Percentiles rank a stretch among this genome's conserved stretches.
Evolutionary conservation across 2,797 vertebrate genomes (phyloP).

Genomic region (Ceryle rudis): DNA sequence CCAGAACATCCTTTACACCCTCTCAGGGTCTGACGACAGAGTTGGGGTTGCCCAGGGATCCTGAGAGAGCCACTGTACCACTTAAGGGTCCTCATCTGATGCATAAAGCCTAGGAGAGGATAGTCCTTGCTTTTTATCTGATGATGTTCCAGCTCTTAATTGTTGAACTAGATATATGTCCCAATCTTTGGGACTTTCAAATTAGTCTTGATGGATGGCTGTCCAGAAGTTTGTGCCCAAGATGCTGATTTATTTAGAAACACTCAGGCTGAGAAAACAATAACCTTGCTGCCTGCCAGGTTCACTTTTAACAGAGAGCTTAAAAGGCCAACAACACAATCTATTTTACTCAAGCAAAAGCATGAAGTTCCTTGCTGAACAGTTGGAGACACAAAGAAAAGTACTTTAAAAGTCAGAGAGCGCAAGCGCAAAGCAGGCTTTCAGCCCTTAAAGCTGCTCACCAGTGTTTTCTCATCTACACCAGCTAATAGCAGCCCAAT

Average conservation of each 20-base stretch:
- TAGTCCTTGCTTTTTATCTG: background rate
- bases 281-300: background rate
- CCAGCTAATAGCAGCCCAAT: background rate
- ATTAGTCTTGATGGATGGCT: background rate
- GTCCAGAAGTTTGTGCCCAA: background rate
- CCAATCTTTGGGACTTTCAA: background rate
- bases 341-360: background rate
- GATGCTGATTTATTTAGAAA: background rate
- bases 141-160: background rate
- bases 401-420: background rate
- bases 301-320: background rate
- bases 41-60: background rate
- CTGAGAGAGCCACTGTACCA: background rate
- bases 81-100: background rate
- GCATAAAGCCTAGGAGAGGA: background rate
- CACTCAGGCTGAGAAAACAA: background rate
- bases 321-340: background rate
- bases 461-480: background rate
- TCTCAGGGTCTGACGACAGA: background rate
- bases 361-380: background rate
- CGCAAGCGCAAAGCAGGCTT: background rate
- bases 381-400: background rate
- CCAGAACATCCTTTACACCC: background rate
- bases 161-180: background rate
- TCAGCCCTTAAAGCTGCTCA: background rate